Evolutionary conservation across 1,140 invertebrate genomes (phyloP).

Genomic region (Meloidogyne floridensis): DNA sequence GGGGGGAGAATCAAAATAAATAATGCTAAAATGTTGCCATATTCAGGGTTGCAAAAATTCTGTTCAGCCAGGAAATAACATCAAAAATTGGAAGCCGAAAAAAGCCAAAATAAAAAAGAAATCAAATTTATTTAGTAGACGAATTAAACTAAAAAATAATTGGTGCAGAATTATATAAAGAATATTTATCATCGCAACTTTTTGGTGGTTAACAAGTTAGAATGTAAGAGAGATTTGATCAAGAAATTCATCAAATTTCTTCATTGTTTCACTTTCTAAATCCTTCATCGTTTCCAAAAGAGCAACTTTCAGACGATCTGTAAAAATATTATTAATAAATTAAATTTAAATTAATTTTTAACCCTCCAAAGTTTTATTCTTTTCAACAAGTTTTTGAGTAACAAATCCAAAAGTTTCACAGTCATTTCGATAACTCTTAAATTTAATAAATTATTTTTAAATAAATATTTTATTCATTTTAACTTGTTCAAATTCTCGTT

Average conservation of each 20-base stretch:
- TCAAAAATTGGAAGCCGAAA: no score
- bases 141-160: no score
- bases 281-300: constrained; percentile 14
- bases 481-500: constrained; percentile 21
- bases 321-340: not conserved
- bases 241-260: constrained; percentile 18
- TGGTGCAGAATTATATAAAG: no score
- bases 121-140: no score
- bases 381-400: constrained; percentile 21
- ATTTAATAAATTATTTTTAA: not conserved
- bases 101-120: no score
- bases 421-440: constrained; percentile 21
- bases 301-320: constrained; percentile 7
- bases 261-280: constrained; percentile 4
- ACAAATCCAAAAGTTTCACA: constrained; percentile 28
- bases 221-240: not conserved
- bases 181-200: no score
- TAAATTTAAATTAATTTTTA: not conserved
- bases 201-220: no score
- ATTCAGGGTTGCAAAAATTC: no score
- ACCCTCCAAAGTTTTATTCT: constrained; percentile 22
- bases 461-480: not conserved
- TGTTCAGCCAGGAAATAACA: no score
- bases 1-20: no score
- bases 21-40: no score